A percentile compares a stretch with the other conserved stretches of the same genome.
phyloP scores from a whole-genome alignment of 2,888 invertebrate genomes.

The Leucania comma region DNA sequence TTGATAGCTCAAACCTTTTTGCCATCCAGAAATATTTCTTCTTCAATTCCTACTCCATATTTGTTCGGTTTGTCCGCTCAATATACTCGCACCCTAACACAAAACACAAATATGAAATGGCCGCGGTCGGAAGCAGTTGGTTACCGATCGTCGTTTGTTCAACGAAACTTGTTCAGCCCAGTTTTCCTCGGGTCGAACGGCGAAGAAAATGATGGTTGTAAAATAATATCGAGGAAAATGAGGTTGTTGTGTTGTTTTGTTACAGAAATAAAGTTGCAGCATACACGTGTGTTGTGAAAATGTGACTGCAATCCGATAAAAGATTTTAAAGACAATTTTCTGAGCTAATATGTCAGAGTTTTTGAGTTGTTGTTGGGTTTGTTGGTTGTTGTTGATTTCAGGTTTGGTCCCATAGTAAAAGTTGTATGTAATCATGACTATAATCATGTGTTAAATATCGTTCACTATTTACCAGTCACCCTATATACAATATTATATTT shows the following conservation, averaged over 20 bases:
- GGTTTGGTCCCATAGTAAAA: too few relatives aligned
- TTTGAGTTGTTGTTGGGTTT: too few relatives aligned
- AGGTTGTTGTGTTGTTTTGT: not conserved
- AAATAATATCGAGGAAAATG: constrained; percentile 11
- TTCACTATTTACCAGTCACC: too few relatives aligned
- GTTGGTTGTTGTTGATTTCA: too few relatives aligned
- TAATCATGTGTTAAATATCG: too few relatives aligned
- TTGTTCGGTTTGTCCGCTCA: constrained; percentile 5
- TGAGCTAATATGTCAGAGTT: too few relatives aligned
- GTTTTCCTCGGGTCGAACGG: constrained; percentile 22
- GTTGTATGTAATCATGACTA: too few relatives aligned
- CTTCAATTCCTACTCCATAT: not conserved
- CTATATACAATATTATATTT: too few relatives aligned
- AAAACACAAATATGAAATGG: constrained; percentile 45
- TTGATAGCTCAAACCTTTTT: too few relatives aligned
- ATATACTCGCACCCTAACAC: constrained; percentile 22
- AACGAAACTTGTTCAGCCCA: constrained; percentile 40
- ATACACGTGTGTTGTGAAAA: not conserved
- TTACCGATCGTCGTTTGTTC: constrained; percentile 66
- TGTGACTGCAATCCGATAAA: not conserved
- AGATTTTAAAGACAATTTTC: too few relatives aligned
- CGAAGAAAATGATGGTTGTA: constrained; percentile 18
- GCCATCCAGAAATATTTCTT: not conserved
- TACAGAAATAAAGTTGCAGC: not conserved
- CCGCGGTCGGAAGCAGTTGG: constrained; percentile 61